A percentile compares a stretch with the other conserved stretches of the same genome.
phyloP scores from a whole-genome alignment of 2,113 vertebrate species.

The Neolamprologus tretocephalus region DNA sequence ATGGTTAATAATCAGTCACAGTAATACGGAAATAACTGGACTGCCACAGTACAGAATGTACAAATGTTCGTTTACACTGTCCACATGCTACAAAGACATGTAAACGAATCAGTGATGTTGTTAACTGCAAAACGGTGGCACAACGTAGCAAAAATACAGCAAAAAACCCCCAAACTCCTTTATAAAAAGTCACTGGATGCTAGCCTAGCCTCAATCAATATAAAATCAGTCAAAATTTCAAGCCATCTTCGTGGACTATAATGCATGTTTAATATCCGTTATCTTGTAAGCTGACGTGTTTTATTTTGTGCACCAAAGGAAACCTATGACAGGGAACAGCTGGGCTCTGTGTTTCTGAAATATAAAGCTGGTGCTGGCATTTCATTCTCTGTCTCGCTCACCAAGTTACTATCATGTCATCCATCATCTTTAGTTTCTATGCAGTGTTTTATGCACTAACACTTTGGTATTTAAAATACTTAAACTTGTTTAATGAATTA shows the following conservation, averaged over 20 bases:
- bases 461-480: not conserved
- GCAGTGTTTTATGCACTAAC: not conserved
- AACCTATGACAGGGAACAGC: not conserved
- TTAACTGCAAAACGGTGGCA: not conserved
- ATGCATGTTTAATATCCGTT: not conserved
- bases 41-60: not conserved
- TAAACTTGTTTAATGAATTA: not conserved
- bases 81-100: not conserved
- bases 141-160: not conserved
- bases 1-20: not conserved
- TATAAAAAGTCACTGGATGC: not conserved
- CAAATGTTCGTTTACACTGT: not conserved
- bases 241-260: not conserved
- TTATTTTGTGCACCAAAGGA: not conserved
- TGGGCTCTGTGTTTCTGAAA: not conserved
- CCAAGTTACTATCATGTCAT: not conserved
- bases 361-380: not conserved
- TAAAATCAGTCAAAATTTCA: not conserved
- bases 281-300: not conserved
- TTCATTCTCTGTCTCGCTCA: not conserved
- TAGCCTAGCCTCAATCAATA: not conserved
- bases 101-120: not conserved
- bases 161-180: fast-evolving
- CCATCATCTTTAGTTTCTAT: not conserved
- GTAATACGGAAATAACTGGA: not conserved